Conservation (phyloP, 2,888 invertebrate genomes). For the Trachelus stipa region DNA sequence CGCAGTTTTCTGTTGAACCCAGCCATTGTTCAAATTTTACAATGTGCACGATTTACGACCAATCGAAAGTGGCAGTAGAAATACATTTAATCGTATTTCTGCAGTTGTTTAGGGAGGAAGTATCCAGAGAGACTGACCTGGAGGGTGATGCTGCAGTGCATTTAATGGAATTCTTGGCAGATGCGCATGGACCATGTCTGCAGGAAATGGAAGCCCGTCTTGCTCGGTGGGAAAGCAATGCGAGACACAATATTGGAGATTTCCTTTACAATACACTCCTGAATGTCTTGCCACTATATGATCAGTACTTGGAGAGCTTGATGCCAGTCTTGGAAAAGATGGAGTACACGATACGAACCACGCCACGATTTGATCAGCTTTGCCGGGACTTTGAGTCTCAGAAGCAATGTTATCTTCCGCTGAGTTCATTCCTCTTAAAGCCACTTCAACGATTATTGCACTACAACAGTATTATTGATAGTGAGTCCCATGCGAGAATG, state of each 20-base stretch:
- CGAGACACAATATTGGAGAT: conserved; percentile 79
- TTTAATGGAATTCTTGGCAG: conserved; percentile 79
- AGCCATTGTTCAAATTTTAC: too few relatives aligned
- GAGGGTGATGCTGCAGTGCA: conserved; percentile 73
- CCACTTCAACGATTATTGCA: conserved; percentile 88
- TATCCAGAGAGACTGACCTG: conserved; percentile 73
- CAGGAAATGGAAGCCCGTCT: conserved; percentile 82
- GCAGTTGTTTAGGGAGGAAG: conserved; percentile 81
- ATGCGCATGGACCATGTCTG: conserved; percentile 84
- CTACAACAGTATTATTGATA: conserved; percentile 81
- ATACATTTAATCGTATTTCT: conserved; percentile 35
- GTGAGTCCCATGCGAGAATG: conserved; percentile 68
- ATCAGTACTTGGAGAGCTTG: conserved; percentile 80
- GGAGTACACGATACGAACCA: conserved; percentile 81
- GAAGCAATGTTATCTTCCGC: conserved; percentile 87
- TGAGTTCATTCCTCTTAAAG: conserved; percentile 84
- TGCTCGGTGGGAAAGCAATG: conserved; percentile 78
- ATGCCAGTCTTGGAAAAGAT: conserved; percentile 82
- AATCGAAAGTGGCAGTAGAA: too few relatives aligned
- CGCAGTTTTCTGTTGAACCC: background rate
- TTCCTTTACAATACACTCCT: conserved; percentile 77
- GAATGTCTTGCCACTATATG: conserved; percentile 75
- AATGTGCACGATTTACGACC: too few relatives aligned
- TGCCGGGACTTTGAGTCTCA: conserved; percentile 84
- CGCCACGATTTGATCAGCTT: conserved; percentile 76